A percentile compares a stretch with the other conserved stretches of the same genome.
phyloP scores from a whole-genome alignment of 2,888 invertebrate genomes.

The Clunio marinus region DNA sequence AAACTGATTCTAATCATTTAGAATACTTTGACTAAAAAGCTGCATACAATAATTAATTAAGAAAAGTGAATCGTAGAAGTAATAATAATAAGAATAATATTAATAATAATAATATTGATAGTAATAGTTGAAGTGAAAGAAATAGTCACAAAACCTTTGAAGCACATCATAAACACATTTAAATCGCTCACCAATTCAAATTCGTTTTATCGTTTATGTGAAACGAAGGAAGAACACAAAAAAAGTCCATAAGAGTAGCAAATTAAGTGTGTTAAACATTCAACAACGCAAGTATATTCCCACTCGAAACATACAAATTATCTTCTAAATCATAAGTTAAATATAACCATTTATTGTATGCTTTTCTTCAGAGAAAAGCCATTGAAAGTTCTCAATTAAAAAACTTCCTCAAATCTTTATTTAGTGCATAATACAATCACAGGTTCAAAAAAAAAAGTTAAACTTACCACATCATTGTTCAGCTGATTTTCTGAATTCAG shows the following conservation, averaged over 20 bases:
- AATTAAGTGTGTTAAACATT: neutral
- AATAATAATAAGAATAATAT: no score
- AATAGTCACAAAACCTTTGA: neutral
- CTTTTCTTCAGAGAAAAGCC: neutral
- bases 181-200: conserved; percentile 13
- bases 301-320: conserved; percentile 24
- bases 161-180: conserved; percentile 15
- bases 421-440: conserved; percentile 28
- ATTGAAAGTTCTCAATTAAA: neutral
- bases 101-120: no score
- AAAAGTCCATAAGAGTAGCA: conserved; percentile 1
- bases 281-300: conserved; percentile 16
- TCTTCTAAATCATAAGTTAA: neutral
- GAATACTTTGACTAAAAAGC: conserved; percentile 5
- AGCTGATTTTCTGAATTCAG: neutral
- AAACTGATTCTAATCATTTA: conserved; percentile 4
- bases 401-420: neutral
- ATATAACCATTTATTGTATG: neutral
- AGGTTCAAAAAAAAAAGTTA: conserved; percentile 11
- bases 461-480: neutral
- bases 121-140: neutral
- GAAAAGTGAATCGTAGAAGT: conserved; percentile 18
- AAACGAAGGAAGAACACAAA: neutral
- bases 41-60: conserved; percentile 36
- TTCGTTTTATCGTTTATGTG: neutral